Evolutionary conservation across 2,888 invertebrate genomes (phyloP).

Genomic region (Cyclophora albipunctata): DNA sequence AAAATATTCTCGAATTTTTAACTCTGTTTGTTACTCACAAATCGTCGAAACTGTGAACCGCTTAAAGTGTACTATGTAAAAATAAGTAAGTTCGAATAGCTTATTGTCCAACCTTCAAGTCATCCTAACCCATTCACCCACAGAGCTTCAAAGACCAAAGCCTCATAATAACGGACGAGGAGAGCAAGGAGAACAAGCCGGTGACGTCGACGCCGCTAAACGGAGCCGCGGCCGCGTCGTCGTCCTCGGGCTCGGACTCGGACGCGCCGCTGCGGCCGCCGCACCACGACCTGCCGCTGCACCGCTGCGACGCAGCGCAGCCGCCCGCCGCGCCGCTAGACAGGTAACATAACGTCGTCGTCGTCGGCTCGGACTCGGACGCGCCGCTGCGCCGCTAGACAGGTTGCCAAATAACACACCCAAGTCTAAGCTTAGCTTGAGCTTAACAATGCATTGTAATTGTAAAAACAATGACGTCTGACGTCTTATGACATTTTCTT

Average conservation of each 20-base stretch:
- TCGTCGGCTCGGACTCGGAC: constrained; percentile 62
- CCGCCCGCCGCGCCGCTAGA: constrained; percentile 51
- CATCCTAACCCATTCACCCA: too few species aligned
- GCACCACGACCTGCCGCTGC: not conserved
- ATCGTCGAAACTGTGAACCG: too few species aligned
- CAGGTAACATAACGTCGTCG: constrained; percentile 43
- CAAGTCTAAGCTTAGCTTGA: constrained; percentile 28
- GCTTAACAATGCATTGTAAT: not conserved
- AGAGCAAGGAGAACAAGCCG: constrained; percentile 70
- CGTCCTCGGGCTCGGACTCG: constrained; percentile 57
- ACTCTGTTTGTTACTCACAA: too few species aligned
- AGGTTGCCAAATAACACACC: constrained; percentile 41
- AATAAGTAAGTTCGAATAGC: too few species aligned
- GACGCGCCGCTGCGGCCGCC: constrained; percentile 57
- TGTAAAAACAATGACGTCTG: too few species aligned
- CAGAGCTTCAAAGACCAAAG: constrained; percentile 53
- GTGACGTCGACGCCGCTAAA: constrained; percentile 65
- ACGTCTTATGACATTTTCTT: too few species aligned
- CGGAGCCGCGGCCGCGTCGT: constrained; percentile 45
- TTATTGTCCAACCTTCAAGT: too few species aligned
- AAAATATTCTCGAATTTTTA: too few species aligned
- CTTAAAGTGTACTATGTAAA: too few species aligned
- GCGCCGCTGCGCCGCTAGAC: constrained; percentile 56
- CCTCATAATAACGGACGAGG: constrained; percentile 62
- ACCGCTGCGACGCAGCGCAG: constrained; percentile 29